Percentiles rank a stretch among this genome's conserved stretches.
These are phyloP conservation scores for Cardinalis cardinalis DNA, from an alignment of 2,113 vertebrate genomes.

Conservation along the genomic window DNA sequence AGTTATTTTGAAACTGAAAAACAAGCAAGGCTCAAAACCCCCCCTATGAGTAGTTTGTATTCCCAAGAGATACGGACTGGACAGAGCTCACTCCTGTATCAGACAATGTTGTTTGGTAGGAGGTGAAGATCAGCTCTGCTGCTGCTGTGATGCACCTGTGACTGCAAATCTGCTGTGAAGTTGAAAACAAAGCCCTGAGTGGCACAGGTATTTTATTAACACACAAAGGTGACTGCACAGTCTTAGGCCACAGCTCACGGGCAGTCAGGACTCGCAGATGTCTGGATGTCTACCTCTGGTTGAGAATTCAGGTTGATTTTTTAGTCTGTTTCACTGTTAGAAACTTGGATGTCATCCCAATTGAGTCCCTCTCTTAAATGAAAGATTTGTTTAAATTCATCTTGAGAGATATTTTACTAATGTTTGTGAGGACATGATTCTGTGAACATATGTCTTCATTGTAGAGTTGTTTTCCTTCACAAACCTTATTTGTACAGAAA, in stretches of 20 bases:
- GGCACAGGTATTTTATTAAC: neutral
- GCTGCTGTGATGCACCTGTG: fast-evolving
- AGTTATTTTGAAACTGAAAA: neutral
- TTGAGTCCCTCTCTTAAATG: neutral
- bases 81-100: neutral
- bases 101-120: neutral
- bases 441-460: neutral
- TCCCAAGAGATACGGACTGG: neutral
- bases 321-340: neutral
- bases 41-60: fast-evolving
- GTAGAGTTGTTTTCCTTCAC: neutral
- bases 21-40: fast-evolving
- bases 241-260: neutral
- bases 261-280: neutral
- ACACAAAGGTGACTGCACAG: too few relatives aligned
- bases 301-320: neutral
- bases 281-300: neutral
- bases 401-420: neutral
- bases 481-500: fast-evolving
- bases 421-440: neutral
- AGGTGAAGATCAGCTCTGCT: neutral
- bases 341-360: neutral
- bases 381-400: neutral
- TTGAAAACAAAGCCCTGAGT: neutral
- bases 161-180: neutral